Percentiles rank a stretch among this genome's conserved stretches.
These are phyloP conservation scores for Protonemura montana DNA, from an alignment of 2,888 invertebrate genomes.

Conservation along the genomic window DNA sequence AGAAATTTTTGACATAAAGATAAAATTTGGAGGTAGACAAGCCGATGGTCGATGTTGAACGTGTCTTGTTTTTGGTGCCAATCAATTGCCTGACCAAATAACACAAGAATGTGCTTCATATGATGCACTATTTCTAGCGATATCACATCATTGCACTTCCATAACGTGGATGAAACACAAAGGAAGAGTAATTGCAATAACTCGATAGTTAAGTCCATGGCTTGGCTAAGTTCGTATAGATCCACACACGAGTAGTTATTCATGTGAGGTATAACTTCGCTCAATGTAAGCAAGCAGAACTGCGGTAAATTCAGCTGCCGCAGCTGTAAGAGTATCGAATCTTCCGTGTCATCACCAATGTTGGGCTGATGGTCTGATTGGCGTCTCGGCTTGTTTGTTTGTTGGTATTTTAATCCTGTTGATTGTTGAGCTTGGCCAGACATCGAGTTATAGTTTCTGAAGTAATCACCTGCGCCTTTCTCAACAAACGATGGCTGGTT, in stretches of 20 bases:
- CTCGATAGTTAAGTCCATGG: slow-evolving; percentile 35
- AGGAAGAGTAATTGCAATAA: slow-evolving; percentile 56
- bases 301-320: slow-evolving; percentile 61
- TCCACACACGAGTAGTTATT: slow-evolving; percentile 49
- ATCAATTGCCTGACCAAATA: slow-evolving; percentile 66
- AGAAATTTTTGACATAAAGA: slow-evolving; percentile 58
- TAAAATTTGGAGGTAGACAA: slow-evolving; percentile 61
- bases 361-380: background rate
- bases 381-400: background rate
- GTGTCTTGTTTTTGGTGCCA: slow-evolving; percentile 25
- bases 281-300: slow-evolving; percentile 60
- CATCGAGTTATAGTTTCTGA: slow-evolving; percentile 13
- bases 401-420: background rate
- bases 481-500: background rate
- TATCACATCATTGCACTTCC: slow-evolving; percentile 62
- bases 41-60: slow-evolving; percentile 52
- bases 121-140: slow-evolving; percentile 63
- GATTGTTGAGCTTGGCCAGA: background rate
- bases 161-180: slow-evolving; percentile 65
- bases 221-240: slow-evolving; percentile 1
- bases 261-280: slow-evolving; percentile 55
- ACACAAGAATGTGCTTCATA: slow-evolving; percentile 65
- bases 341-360: slow-evolving; percentile 52
- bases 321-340: slow-evolving; percentile 56
- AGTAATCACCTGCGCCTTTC: slow-evolving; percentile 22